Evolutionary conservation across 2,113 vertebrate genomes (phyloP), one percentile per base, ranked within the genome.

Genomic region (Clinocottus analis): DNA sequence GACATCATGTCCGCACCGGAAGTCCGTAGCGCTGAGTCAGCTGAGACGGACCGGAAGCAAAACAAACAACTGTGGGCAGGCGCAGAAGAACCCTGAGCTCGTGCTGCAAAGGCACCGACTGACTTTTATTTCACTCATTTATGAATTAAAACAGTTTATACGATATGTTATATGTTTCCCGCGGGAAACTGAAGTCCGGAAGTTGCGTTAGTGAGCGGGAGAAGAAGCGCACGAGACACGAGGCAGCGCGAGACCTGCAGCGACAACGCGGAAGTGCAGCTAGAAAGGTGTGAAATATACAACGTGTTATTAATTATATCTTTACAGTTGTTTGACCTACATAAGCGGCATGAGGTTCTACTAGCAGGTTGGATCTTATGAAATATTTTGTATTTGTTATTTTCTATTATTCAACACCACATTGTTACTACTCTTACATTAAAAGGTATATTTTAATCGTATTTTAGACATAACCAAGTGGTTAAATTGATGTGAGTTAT

Each of bases 21-120:
- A 37, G 37, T 75, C 1, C 0, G 31, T 11, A 67, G 23, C 19
- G 77, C 82, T 85, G 85, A 89, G 2, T 90, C 78, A 84, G 77
- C 82, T 85, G 85, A 89, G 1, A 84, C 78, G 75, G 12, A 56
- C 64, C 78, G 83, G 87, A 90, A 89, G 7, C 49, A 63, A 75
- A 87, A 88, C 43, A 88, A 58, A 60, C 6, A 0, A 14, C 19
- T 9, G 0, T 1, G 61, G 43, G 84, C 84, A 78, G 1, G 64
- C 75, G 79, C 41, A 61, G 41, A 7, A 7, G 47, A 45, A 37
- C 41, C 1, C 0, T 9, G 31, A 16, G 47, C 7, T 61, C 14
- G 35, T 21, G 66, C 41, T 47, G n/a, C 29, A 0, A 0, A 3
- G 7, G 0, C 1, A 31, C 13, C 2, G 7, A 31, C 3, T 14